Evolutionary conservation across 2,113 vertebrate species (phyloP), one percentile per base, ranked within the genome.

Genomic region (Cebus imitator): DNA sequence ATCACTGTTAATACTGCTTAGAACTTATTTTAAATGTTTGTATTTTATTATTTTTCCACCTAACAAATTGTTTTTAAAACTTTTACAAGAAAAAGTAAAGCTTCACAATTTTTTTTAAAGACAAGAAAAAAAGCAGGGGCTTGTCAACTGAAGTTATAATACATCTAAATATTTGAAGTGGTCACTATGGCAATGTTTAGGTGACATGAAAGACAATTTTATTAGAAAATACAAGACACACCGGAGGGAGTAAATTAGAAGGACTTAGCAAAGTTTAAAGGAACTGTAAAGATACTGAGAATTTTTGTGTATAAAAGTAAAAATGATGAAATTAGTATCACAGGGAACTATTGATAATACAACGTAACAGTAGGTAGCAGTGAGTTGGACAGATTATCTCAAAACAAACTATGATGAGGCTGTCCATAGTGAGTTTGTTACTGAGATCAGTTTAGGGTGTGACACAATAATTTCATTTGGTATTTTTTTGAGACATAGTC

Each of bases 41-140:
- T 82, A 73, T 30, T 73, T 13, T 45, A 90, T 68, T 97, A 68
- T 83, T 88, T 94, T 91, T 79, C 58, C 32, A 91, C 89, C 43
- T 78, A 68, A 75, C n/a, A 91, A 95, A 70, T 66, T 86, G 13
- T 79, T 57, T 55, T 84, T 45, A 79, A 73, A 87, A 83, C 37
- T 48, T 82, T 27, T 52, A 45, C 13, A 32, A 76, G 30, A 90
- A 92, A 55, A 93, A 76, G 70, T 40, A 40, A 84, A 89, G 64
- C 16, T 50, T 79, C 37, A 48, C 25, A 58, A 88, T 37, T 87
- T 66, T 83, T 87, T 75, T 68, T 9, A 43, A 87, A 93, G 35
- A 79, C 21, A 95, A 27, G 78, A 40, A 6, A 87, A 80, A 87
- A 57, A 90, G 66, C 52, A 95, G 5, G 23, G 64, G 32, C 90